These are phyloP conservation scores for Pterostichus niger DNA, from an alignment of 2,888 invertebrate genomes.

Conservation along the genomic window DNA sequence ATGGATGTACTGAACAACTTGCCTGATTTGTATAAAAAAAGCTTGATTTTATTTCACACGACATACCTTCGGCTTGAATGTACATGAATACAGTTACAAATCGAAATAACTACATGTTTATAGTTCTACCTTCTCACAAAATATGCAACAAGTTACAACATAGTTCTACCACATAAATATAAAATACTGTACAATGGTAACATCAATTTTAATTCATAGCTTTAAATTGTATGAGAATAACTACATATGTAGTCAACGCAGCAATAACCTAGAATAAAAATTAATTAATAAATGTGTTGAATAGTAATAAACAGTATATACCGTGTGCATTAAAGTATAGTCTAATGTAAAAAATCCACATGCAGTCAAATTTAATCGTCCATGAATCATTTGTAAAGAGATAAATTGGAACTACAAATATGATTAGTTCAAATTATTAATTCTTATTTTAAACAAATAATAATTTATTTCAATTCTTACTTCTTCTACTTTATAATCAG, in stretches of 20 bases:
- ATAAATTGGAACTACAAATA: constrained; percentile 28
- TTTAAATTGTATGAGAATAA: constrained; percentile 38
- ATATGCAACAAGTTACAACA: no score
- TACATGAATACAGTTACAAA: no score
- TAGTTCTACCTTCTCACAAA: no score
- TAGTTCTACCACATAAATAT: no score
- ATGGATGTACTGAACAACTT: no score
- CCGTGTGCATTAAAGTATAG: constrained; percentile 37
- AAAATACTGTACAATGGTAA: no score
- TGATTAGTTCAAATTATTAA: not conserved
- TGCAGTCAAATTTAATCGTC: constrained; percentile 30
- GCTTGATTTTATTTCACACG: no score
- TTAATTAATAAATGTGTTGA: no score
- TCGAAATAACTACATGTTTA: no score
- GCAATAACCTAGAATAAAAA: constrained; percentile 47
- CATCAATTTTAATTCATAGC: not conserved
- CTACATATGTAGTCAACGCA: constrained; percentile 29
- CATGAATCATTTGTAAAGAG: constrained; percentile 38
- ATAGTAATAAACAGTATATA: not conserved
- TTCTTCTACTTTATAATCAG: constrained; percentile 12
- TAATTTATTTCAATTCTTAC: not conserved
- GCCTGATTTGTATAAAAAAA: no score
- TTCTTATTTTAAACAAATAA: not conserved
- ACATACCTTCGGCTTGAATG: no score
- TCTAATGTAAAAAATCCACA: constrained; percentile 42